Conservation (phyloP, 2,888 invertebrate species). For the Agelastica alni region DNA sequence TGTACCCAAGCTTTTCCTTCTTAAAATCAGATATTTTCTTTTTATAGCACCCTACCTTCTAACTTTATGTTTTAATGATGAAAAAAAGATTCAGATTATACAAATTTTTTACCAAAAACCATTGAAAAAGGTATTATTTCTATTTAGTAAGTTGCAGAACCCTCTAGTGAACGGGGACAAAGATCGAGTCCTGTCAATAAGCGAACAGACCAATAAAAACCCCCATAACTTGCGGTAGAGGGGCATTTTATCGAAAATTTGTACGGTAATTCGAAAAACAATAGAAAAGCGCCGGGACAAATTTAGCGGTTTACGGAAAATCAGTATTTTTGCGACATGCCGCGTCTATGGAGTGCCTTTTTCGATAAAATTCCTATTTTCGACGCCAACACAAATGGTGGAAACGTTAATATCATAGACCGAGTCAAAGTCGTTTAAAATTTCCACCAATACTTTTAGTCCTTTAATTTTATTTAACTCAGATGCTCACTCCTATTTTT, state of each 20-base stretch:
- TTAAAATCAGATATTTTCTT: too few relatives aligned
- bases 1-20: too few relatives aligned
- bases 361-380: slow-evolving; percentile 24
- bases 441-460: background rate
- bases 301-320: slow-evolving; percentile 36
- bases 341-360: slow-evolving; percentile 17
- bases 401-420: slow-evolving; percentile 21
- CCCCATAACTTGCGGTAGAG: slow-evolving; percentile 31
- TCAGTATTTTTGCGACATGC: slow-evolving; percentile 37
- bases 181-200: too few relatives aligned
- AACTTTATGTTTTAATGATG: too few relatives aligned
- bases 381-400: slow-evolving; percentile 27
- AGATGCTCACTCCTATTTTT: too few relatives aligned
- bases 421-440: background rate
- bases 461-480: background rate
- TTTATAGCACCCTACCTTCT: too few relatives aligned
- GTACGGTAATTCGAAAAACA: slow-evolving; percentile 33
- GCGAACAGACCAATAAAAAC: slow-evolving; percentile 30
- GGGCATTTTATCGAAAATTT: slow-evolving; percentile 30
- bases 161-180: too few relatives aligned
- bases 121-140: too few relatives aligned
- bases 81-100: too few relatives aligned
- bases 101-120: too few relatives aligned
- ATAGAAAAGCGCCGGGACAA: slow-evolving; percentile 32
- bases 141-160: too few relatives aligned